Conservation (phyloP, 2,888 invertebrate genomes). For the Hyppa rectilinea region DNA sequence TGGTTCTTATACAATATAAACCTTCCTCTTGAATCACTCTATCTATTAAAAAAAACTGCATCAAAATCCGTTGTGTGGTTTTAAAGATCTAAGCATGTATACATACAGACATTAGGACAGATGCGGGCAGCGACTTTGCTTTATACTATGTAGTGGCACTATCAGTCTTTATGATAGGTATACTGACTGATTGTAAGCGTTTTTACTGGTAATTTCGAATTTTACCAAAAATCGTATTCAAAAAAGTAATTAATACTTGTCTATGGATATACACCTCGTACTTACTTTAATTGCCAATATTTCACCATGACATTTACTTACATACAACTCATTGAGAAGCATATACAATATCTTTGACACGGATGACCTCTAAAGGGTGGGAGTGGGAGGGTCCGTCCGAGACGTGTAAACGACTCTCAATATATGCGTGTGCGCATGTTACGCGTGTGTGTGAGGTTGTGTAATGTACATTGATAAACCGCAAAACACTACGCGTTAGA, state of each 20-base stretch:
- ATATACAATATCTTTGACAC: conserved; percentile 76
- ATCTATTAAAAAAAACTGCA: too few relatives aligned
- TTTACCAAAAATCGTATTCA: background rate
- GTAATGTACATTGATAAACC: conserved; percentile 73
- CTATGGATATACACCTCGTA: background rate
- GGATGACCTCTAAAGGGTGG: conserved; percentile 78
- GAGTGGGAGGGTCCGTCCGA: conserved; percentile 74
- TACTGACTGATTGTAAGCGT: background rate
- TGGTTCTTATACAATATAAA: too few relatives aligned
- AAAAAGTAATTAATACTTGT: background rate
- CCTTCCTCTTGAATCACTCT: too few relatives aligned
- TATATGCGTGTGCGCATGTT: conserved; percentile 50
- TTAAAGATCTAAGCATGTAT: too few relatives aligned
- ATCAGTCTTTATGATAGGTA: background rate
- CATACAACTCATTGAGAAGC: conserved; percentile 75
- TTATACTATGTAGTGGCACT: too few relatives aligned
- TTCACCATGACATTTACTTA: conserved; percentile 39
- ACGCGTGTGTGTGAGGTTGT: conserved; percentile 61
- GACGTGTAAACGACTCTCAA: conserved; percentile 52
- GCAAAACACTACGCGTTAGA: conserved; percentile 72
- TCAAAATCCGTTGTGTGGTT: too few relatives aligned
- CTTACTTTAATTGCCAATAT: conserved; percentile 10
- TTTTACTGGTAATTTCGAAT: background rate
- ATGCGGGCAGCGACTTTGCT: too few relatives aligned
- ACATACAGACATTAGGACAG: too few relatives aligned